These are phyloP conservation scores for Eutolmus rufibarbis DNA, from an alignment of 2,888 invertebrate genomes.

Conservation along the genomic window DNA sequence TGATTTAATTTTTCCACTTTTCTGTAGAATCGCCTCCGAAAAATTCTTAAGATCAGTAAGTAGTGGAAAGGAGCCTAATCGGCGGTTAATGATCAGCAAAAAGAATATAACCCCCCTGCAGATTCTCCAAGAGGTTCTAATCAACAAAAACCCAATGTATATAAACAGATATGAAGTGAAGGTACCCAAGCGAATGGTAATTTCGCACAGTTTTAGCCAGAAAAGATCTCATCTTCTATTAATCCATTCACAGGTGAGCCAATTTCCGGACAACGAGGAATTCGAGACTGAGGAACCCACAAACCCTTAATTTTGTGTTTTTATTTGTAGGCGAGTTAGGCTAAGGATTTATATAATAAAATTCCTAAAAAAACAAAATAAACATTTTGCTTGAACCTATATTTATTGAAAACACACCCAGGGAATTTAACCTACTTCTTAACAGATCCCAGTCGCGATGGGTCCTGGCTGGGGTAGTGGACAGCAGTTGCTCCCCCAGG, in stretches of 20 bases:
- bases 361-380: background rate
- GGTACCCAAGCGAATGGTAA: conserved; percentile 56
- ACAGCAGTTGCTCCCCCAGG: conserved; percentile 68
- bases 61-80: conserved; percentile 63
- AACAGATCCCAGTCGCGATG: conserved; percentile 82
- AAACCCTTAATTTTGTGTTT: background rate
- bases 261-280: conserved; percentile 7
- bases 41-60: conserved; percentile 65
- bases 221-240: background rate
- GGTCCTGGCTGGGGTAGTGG: conserved; percentile 98
- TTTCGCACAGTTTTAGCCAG: background rate
- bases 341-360: background rate
- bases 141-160: conserved; percentile 54
- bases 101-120: conserved; percentile 52
- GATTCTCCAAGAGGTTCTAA: conserved; percentile 56
- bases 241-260: background rate
- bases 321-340: background rate
- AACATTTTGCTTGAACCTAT: background rate
- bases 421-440: conserved; percentile 54
- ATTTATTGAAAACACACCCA: background rate
- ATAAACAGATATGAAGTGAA: conserved; percentile 58
- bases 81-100: conserved; percentile 58
- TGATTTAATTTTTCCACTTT: background rate
- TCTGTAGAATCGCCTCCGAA: conserved; percentile 60
- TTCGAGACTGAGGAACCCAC: background rate